Percentiles rank a stretch among this genome's conserved stretches.
phyloP scores from a whole-genome alignment of 2,797 vertebrate genomes.

The Salarias fasciatus region DNA sequence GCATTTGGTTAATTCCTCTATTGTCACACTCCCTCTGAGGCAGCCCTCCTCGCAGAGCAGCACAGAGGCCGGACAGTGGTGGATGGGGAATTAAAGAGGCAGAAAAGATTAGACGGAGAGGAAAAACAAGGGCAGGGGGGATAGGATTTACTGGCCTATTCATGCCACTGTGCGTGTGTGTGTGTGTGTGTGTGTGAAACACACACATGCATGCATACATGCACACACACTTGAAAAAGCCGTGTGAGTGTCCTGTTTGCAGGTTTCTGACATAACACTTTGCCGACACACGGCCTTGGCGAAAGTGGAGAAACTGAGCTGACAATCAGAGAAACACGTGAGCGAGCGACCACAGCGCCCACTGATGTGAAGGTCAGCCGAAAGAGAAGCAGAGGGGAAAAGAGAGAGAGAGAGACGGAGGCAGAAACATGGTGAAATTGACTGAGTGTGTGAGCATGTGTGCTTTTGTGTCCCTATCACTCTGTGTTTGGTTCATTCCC shows the following conservation, averaged over 20 bases:
- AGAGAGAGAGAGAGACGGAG: slow-evolving; percentile 19
- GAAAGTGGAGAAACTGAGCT: slow-evolving; percentile 32
- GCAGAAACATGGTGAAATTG: slow-evolving; percentile 62
- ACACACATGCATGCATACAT: slow-evolving; percentile 5
- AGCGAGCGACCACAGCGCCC: slow-evolving; percentile 40
- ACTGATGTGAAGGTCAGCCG: slow-evolving; percentile 58
- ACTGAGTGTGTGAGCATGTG: slow-evolving; percentile 74
- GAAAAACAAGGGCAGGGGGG: slow-evolving; percentile 52
- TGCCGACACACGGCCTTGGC: slow-evolving; percentile 45
- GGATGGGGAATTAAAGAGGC: slow-evolving; percentile 65
- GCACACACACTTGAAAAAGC: slow-evolving; percentile 17
- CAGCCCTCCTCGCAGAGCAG: slow-evolving; percentile 53
- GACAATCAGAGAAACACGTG: slow-evolving; percentile 36
- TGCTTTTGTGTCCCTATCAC: slow-evolving; percentile 72
- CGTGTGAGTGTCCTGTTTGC: slow-evolving; percentile 18
- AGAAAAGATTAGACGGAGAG: slow-evolving; percentile 60
- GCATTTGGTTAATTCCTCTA: slow-evolving; percentile 73
- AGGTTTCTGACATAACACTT: slow-evolving; percentile 34
- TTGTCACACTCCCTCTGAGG: slow-evolving; percentile 57
- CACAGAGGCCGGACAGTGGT: slow-evolving; percentile 48
- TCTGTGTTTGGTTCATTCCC: slow-evolving; percentile 76
- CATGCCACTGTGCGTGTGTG: slow-evolving; percentile 32
- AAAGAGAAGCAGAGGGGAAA: slow-evolving; percentile 15
- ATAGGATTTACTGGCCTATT: slow-evolving; percentile 58
- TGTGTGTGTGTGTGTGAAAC: slow-evolving; percentile 37